These are phyloP conservation scores for Drosophila erecta DNA, from an alignment of 1,140 invertebrate genomes.

Conservation along the genomic window DNA sequence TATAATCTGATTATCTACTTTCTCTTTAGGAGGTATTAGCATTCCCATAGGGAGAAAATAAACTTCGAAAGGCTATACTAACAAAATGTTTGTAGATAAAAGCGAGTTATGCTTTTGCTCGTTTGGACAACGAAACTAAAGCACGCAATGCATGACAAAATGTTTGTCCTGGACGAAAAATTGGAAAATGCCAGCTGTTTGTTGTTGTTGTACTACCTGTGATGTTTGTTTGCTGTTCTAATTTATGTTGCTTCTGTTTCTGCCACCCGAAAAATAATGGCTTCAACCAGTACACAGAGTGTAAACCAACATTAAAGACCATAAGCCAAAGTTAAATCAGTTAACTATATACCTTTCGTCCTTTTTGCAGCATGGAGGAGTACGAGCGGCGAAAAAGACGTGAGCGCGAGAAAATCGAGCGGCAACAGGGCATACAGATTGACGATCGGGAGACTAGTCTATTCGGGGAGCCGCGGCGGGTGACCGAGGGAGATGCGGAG, in stretches of 20 bases:
- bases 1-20: too few relatives aligned
- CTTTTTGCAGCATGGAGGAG: constrained; percentile 88
- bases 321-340: not conserved
- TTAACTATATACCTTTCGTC: not conserved
- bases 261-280: constrained; percentile 17
- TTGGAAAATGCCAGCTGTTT: constrained; percentile 36
- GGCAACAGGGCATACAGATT: constrained; percentile 89
- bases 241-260: constrained; percentile 55
- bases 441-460: constrained; percentile 85
- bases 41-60: too few relatives aligned
- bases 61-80: not conserved
- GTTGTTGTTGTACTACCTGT: constrained; percentile 62
- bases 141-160: constrained; percentile 62
- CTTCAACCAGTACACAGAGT: not conserved
- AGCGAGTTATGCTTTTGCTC: not conserved
- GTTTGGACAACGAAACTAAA: not conserved
- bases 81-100: constrained; percentile 5
- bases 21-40: too few relatives aligned
- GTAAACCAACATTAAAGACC: not conserved
- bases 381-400: constrained; percentile 87
- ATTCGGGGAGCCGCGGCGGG: constrained; percentile 87
- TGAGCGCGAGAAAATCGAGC: constrained; percentile 89
- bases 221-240: constrained; percentile 53
- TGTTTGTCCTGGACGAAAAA: constrained; percentile 29
- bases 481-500: constrained; percentile 73